These are phyloP conservation scores for Pelodytes ibericus DNA, from an alignment of 2,797 vertebrate genomes.

Conservation along the genomic window DNA sequence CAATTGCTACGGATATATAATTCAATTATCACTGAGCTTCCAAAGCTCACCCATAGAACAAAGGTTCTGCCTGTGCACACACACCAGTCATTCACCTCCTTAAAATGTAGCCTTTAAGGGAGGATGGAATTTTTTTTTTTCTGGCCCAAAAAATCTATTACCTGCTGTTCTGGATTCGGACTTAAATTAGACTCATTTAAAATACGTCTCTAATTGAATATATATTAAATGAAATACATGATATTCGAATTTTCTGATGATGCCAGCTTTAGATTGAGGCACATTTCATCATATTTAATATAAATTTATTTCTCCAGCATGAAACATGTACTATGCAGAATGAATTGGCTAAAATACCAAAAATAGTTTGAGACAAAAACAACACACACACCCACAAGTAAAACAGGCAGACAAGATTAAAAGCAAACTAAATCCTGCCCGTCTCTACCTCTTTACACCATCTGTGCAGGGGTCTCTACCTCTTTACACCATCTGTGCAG, in stretches of 20 bases:
- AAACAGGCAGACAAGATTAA: slow-evolving; percentile 50
- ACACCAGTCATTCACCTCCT: too few relatives aligned
- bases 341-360: slow-evolving; percentile 21
- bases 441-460: slow-evolving; percentile 74
- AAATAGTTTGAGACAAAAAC: slow-evolving; percentile 33
- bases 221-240: background rate
- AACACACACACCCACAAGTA: slow-evolving; percentile 1
- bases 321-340: slow-evolving; percentile 9
- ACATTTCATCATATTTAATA: background rate
- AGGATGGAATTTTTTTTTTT: too few relatives aligned
- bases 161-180: too few relatives aligned
- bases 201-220: background rate
- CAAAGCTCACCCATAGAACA: too few relatives aligned
- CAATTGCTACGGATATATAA: too few relatives aligned
- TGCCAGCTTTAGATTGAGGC: background rate
- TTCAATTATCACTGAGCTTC: too few relatives aligned
- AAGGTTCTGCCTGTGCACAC: too few relatives aligned
- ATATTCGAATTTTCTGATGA: background rate
- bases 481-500: slow-evolving; percentile 87
- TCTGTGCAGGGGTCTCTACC: slow-evolving; percentile 88
- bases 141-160: too few relatives aligned
- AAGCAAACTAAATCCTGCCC: slow-evolving; percentile 63
- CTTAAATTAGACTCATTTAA: too few relatives aligned
- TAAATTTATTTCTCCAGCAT: background rate
- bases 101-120: too few relatives aligned